Evolutionary conservation across 2,888 invertebrate species (phyloP), one percentile per base, ranked within the genome.

Genomic region (Ophion ellenae): DNA sequence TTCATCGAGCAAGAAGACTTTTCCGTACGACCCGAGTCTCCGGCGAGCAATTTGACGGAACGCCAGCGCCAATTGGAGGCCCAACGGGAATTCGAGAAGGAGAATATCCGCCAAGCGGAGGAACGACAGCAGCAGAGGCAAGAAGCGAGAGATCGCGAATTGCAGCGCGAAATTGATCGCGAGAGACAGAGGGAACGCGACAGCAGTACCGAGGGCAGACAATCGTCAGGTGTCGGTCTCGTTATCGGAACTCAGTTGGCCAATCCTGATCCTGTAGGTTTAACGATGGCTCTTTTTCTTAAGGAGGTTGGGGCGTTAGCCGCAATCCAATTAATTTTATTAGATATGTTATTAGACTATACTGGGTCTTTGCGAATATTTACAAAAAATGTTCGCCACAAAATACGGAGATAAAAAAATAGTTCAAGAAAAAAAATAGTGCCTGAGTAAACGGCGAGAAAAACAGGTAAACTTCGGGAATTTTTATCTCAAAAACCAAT

Each of bases 241-340:
- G 95, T 97, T 82, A 96, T 97, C 90, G 97, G 96, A 87, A 96
- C 95, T 81, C 96, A 97, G 90, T 93, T 96, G 69, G 94, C 95
- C 73, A 96, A 96, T 94, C 95, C 96, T 63, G 96, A 97, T 95
- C 96, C 96, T 67, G 96, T 97, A 94, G 95, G 95, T 94, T 40
- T 1, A 53, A 53, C 14, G 5, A 14, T 5, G 11, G 28, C 82
- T 20, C 63, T 47, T 80, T 53, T 66, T 32, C 32, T 32, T 2
- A 2, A 32, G 32, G 32, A 32, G 32, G 4, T 32, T 32, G 4
- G 32, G 4, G 32, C 32, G 32, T 32, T 32, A 4, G 32, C 4
- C 32, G 4, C 32, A 32, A 4, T 32, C 32, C 32, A 32, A 32
- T 32, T 32, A 32, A 0, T 4, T 32, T 32, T 32, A 4, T 32